These are phyloP conservation scores for Eulemur rubriventer DNA, from an alignment of 2,797 vertebrate genomes.

Conservation along the genomic window DNA sequence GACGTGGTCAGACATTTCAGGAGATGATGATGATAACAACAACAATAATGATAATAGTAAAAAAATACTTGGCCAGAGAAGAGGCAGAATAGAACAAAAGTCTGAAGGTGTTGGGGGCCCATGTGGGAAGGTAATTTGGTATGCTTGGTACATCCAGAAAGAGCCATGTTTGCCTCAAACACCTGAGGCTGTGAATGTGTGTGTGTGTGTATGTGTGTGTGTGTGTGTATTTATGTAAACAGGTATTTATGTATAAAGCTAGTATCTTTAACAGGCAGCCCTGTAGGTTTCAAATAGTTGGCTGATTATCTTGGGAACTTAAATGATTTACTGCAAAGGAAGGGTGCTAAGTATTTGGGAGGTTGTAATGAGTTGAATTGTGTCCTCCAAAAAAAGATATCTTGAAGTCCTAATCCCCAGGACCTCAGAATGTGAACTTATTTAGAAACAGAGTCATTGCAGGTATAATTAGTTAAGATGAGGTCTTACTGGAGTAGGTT, in stretches of 20 bases:
- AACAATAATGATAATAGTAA: too few relatives aligned
- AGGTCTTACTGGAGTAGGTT: neutral
- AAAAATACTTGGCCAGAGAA: neutral
- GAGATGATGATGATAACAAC: neutral
- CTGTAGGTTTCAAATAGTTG: neutral
- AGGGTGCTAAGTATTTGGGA: neutral
- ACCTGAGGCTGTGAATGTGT: neutral
- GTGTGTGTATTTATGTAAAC: neutral
- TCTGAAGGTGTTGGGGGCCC: neutral
- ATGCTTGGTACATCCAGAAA: neutral
- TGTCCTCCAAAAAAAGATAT: neutral
- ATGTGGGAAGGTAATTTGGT: neutral
- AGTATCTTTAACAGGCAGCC: neutral
- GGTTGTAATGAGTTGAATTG: neutral
- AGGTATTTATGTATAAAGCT: neutral
- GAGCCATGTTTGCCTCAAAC: neutral
- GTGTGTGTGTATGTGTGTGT: neutral
- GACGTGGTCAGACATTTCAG: neutral
- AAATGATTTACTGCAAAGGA: neutral
- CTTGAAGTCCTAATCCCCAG: neutral
- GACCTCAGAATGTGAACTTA: neutral
- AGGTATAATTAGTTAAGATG: neutral
- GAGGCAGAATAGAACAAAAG: neutral
- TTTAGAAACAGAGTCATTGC: neutral
- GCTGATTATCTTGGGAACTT: neutral